Percentiles rank a stretch among this genome's conserved stretches.
phyloP scores from a whole-genome alignment of 2,888 invertebrate species.

The Flexamia atlantica region DNA sequence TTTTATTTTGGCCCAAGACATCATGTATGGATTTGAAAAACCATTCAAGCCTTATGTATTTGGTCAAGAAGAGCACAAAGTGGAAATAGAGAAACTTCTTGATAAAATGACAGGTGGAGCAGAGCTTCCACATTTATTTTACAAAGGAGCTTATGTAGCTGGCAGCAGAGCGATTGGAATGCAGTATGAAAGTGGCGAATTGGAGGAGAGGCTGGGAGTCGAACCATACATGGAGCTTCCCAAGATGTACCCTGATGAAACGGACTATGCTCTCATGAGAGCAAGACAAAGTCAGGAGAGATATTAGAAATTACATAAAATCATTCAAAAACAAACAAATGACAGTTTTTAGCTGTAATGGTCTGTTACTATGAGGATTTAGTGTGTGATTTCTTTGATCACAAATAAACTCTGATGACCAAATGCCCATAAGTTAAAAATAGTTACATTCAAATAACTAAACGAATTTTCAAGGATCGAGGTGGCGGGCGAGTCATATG shows the following conservation, averaged over 20 bases:
- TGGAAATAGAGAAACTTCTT: background rate
- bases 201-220: slow-evolving; percentile 16
- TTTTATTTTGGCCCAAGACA: slow-evolving; percentile 12
- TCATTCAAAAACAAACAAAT: too few species aligned
- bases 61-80: background rate
- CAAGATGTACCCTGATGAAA: slow-evolving; percentile 28
- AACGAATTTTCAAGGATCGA: too few species aligned
- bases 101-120: background rate
- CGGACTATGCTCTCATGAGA: background rate
- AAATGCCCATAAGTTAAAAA: too few species aligned
- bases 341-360: too few species aligned
- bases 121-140: slow-evolving; percentile 32
- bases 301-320: too few species aligned
- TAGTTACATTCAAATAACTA: too few species aligned
- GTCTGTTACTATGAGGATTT: too few species aligned
- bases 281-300: background rate
- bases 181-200: slow-evolving; percentile 30
- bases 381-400: too few species aligned
- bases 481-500: too few species aligned
- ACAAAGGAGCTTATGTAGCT: background rate
- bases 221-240: slow-evolving; percentile 29
- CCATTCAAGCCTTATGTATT: background rate
- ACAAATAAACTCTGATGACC: too few species aligned
- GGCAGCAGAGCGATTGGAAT: background rate
- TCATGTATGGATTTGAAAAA: slow-evolving; percentile 7